These are phyloP conservation scores for Pachypanchax playfairii DNA, from an alignment of 2,113 vertebrate genomes.

Conservation along the genomic window DNA sequence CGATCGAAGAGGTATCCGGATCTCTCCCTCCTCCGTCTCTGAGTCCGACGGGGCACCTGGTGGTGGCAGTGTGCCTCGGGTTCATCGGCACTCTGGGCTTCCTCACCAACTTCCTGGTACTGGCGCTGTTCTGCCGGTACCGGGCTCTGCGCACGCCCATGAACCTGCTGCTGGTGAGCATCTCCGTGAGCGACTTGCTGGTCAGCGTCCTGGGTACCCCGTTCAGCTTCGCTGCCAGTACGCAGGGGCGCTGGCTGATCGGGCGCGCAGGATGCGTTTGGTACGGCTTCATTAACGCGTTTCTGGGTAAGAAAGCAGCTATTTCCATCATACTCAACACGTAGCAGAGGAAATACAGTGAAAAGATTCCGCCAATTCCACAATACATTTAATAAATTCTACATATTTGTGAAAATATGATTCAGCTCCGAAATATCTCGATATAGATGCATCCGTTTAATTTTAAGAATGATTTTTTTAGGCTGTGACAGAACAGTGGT, in stretches of 20 bases:
- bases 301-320: slow-evolving; percentile 76
- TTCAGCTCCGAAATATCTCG: no score
- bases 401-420: background rate
- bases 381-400: no score
- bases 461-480: no score
- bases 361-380: no score
- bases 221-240: slow-evolving; percentile 83
- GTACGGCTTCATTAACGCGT: slow-evolving; percentile 85
- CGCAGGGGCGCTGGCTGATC: slow-evolving; percentile 81
- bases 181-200: slow-evolving; percentile 81
- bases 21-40: slow-evolving; percentile 49
- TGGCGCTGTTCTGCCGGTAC: slow-evolving; percentile 81
- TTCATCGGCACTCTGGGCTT: slow-evolving; percentile 78
- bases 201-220: slow-evolving; percentile 80
- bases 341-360: background rate
- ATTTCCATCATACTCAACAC: background rate
- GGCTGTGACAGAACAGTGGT: no score
- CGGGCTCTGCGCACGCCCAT: slow-evolving; percentile 82
- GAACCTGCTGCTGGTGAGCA: slow-evolving; percentile 84
- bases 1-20: slow-evolving; percentile 36
- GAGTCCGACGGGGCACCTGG: slow-evolving; percentile 77
- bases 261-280: slow-evolving; percentile 81
- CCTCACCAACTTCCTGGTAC: slow-evolving; percentile 76
- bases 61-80: slow-evolving; percentile 81
- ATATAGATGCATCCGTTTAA: no score